These are phyloP conservation scores for Caenorhabditis sp. DNA, from an alignment of 2,888 invertebrate genomes.

Conservation along the genomic window DNA sequence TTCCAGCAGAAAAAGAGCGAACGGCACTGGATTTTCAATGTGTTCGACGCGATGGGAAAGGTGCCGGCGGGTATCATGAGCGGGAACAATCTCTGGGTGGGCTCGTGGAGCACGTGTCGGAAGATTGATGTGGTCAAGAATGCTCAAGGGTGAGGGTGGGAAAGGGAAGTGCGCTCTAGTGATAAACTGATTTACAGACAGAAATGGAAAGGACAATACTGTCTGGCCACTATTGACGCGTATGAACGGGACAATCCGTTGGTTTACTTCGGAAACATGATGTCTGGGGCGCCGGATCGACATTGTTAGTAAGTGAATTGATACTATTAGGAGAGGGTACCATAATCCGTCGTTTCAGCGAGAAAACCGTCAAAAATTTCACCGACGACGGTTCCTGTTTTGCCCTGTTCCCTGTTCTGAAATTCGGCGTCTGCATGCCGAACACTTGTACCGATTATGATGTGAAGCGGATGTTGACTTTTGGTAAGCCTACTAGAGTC, in stretches of 20 bases:
- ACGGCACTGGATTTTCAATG: conserved; percentile 78
- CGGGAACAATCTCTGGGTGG: conserved; percentile 79
- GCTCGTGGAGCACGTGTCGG: conserved; percentile 77
- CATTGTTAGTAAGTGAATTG: conserved; percentile 66
- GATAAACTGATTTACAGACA: conserved; percentile 62
- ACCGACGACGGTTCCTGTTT: conserved; percentile 75
- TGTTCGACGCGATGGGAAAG: conserved; percentile 78
- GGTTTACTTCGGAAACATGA: conserved; percentile 65
- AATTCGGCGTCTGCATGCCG: conserved; percentile 79
- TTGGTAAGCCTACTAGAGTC: too few relatives aligned
- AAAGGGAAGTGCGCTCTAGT: neutral
- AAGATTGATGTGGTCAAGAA: conserved; percentile 77
- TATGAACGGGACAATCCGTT: conserved; percentile 78
- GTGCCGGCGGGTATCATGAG: conserved; percentile 79
- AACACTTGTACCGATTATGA: conserved; percentile 79
- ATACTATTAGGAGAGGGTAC: neutral
- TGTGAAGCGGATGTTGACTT: conserved; percentile 73
- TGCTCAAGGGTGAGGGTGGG: conserved; percentile 74
- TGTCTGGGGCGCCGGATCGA: conserved; percentile 57
- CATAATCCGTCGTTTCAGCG: too few relatives aligned
- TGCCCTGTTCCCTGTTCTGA: conserved; percentile 75
- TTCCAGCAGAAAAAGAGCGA: conserved; percentile 72
- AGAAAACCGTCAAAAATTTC: conserved; percentile 19
- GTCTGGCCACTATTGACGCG: conserved; percentile 76
- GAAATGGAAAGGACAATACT: conserved; percentile 78